phyloP scores from a whole-genome alignment of 2,113 vertebrate genomes.

The Callithrix jacchus region DNA sequence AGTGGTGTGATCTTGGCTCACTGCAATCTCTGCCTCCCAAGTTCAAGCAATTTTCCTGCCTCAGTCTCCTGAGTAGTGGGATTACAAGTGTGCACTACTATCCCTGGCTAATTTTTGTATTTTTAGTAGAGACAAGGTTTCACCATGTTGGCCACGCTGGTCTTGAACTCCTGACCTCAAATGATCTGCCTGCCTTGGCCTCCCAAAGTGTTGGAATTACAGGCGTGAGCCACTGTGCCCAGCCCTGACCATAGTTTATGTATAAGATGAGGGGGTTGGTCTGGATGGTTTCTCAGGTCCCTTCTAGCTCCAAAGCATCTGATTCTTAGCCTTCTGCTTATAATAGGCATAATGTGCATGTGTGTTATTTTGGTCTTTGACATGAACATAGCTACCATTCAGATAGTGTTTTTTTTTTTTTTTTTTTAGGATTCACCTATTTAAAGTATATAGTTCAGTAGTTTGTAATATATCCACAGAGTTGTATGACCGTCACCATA shows the following conservation, averaged over 20 bases:
- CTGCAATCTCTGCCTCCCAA: too few relatives aligned
- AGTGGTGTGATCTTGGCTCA: too few relatives aligned
- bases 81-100: too few relatives aligned
- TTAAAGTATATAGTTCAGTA: neutral
- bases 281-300: neutral
- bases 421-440: neutral
- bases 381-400: neutral
- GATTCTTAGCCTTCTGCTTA: neutral
- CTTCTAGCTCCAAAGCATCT: neutral
- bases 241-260: neutral
- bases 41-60: too few relatives aligned
- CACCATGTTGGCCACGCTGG: too few relatives aligned
- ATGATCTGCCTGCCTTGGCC: too few relatives aligned
- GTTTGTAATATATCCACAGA: neutral
- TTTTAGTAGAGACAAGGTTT: too few relatives aligned
- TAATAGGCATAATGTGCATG: neutral
- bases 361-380: neutral
- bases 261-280: neutral
- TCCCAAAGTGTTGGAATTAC: too few relatives aligned
- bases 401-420: neutral
- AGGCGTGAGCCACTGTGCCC: too few relatives aligned
- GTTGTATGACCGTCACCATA: neutral
- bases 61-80: too few relatives aligned
- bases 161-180: too few relatives aligned
- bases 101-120: too few relatives aligned